Evolutionary conservation across 2,113 vertebrate genomes (phyloP), one percentile per base, ranked within the genome.

Genomic region (Strix aluco): DNA sequence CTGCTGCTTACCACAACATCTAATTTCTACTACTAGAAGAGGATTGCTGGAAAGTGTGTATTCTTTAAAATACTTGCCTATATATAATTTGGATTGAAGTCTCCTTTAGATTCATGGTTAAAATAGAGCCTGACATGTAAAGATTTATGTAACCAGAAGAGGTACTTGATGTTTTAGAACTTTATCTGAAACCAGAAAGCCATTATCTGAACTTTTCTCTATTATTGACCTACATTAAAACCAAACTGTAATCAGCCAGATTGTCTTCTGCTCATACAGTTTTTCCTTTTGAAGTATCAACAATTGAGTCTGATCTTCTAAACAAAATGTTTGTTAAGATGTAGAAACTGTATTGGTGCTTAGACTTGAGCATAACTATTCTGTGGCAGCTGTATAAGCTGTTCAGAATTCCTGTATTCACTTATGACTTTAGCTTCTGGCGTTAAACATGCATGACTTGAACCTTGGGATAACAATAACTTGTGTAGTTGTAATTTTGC

Each of bases 361-460:
- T 65, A 51, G 63, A 30, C 54, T 92, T 63, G 88, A 88, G 67
- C n/a, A 5, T 17, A 63, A 11, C 47, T 58, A 0, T 86, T 74
- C 55, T 55, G 42, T 46, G 85, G 67, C 90, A 93, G 90, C 92
- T 58, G 58, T 34, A 22, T 20, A 52, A 73, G 74, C 89, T 89
- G 94, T 83, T 83, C 67, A 83, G 92, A 86, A 54, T 83, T 51
- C 36, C 79, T 83, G 79, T 65, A 0, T 88, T 90, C 85, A 58
- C 85, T 46, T 82, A 34, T 0, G 58, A 63, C 85, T 88, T 82
- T n/a, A 93, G 87, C 70, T 94, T 42, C 79, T 92, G 96, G 42
- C 2, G 32, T 96, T 96, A 92, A 96, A 88, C 90, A 81, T 94
- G 94, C 94, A 78, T 96, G 96, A 92, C 85, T 93, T 88, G 95